phyloP scores from a whole-genome alignment of 35 echinoderm and acorn worm genomes.

The Amphiura filiformis region DNA sequence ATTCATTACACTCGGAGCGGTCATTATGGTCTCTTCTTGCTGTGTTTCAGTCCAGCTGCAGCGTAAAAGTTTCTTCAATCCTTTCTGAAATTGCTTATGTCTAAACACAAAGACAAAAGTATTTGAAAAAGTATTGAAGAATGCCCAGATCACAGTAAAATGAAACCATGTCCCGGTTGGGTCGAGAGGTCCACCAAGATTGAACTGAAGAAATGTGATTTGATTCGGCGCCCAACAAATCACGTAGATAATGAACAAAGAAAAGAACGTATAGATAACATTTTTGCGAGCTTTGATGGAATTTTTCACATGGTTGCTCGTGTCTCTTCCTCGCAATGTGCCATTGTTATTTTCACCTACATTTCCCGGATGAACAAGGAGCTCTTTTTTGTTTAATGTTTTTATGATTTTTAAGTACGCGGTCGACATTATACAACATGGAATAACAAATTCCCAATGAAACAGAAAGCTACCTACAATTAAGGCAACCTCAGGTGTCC shows the following conservation, averaged over 20 bases:
- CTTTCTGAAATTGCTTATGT: constrained; percentile 62
- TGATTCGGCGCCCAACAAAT: constrained; percentile 76
- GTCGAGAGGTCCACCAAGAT: constrained; percentile 52
- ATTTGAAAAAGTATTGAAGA: constrained; percentile 54
- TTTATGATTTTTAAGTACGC: constrained; percentile 70
- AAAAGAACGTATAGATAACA: constrained; percentile 43
- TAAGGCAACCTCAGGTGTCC: constrained; percentile 26
- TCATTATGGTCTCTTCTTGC: not conserved
- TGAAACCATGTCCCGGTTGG: constrained; percentile 47
- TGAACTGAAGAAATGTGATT: constrained; percentile 52
- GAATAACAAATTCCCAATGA: constrained; percentile 79
- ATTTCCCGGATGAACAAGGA: too few relatives aligned
- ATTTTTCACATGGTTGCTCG: not conserved
- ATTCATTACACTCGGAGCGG: too few relatives aligned
- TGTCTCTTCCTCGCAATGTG: not conserved
- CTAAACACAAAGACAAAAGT: constrained; percentile 63
- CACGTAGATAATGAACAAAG: constrained; percentile 55
- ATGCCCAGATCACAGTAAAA: constrained; percentile 48
- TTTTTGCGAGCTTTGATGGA: constrained; percentile 17
- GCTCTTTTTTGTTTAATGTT: constrained; percentile 58
- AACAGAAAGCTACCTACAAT: constrained; percentile 54
- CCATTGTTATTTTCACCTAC: not conserved
- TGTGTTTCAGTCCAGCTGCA: not conserved
- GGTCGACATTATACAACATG: constrained; percentile 61
- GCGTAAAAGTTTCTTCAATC: constrained; percentile 22